Evolutionary conservation across 2,888 invertebrate species (phyloP), one percentile per base, ranked within the genome.

Genomic region (Drosophila paucipuncta): DNA sequence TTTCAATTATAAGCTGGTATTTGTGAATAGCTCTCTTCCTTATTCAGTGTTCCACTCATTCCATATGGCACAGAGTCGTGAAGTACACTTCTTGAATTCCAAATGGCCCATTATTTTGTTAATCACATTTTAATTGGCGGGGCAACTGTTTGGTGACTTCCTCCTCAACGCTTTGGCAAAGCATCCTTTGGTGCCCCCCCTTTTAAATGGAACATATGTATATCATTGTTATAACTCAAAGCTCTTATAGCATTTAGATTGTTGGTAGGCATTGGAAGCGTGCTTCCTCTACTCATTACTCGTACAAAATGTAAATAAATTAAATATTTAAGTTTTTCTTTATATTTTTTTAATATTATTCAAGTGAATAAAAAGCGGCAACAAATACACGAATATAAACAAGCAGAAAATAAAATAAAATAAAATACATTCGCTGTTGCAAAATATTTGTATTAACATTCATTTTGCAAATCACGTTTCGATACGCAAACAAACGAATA

Each of bases 401-500:
- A 73, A 55, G 59, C 69, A 68, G 63, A 60, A 65, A 54, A 54
- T 54, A 30, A 30, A 30, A 28, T 4, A 4, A 37, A 18, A 37
- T 4, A 4, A 55, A n/a, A 55, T 30, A 39, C 35, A 65, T 53
- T 58, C 54, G 58, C 25, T 37, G 30, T 67, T 62, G 63, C 69
- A 31, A 60, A 71, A 59, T 49, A 5, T 41, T 58, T 22, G 33
- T 50, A 70, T 86, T 80, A 73, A 71, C 76, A 86, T 78, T 76
- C 82, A 71, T 90, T 83, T 75, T 61, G 77, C 78, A 53, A 85
- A 89, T 83, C 91, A 90, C 89, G 87, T 85, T 89, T 86, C 67
- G 68, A 60, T 59, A 66, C 65, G 41, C 65, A 82, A 76, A 76
- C 70, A 67, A 35, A 49, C 76, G 47, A 76, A 41, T 61, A 52